Conservation (phyloP, 2,113 vertebrate species). For the Melospiza georgiana region DNA sequence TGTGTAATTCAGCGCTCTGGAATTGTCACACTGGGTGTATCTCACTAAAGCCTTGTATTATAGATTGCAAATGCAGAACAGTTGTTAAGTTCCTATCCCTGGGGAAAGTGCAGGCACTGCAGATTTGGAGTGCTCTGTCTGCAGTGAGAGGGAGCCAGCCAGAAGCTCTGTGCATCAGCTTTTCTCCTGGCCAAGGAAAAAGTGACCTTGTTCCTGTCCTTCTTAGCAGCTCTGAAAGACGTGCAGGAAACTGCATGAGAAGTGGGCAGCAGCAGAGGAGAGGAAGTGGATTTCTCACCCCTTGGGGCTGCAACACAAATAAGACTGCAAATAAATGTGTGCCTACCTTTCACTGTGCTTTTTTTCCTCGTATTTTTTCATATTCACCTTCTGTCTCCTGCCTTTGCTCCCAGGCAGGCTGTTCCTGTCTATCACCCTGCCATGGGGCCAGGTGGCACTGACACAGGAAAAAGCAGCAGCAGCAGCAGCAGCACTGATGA, state of each 20-base stretch:
- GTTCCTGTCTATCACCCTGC: background rate
- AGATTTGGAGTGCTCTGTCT: background rate
- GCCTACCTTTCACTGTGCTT: background rate
- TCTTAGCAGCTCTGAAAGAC: background rate
- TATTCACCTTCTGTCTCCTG: background rate
- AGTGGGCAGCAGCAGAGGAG: background rate
- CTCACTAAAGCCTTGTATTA: background rate
- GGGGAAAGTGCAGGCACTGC: background rate
- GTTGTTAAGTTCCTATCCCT: background rate
- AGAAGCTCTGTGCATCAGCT: conserved; percentile 4
- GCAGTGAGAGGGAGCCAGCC: background rate
- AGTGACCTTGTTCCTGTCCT: background rate
- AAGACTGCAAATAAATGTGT: background rate
- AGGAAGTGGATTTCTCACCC: background rate
- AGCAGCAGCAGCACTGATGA: background rate
- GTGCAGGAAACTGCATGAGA: background rate
- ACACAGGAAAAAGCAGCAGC: background rate
- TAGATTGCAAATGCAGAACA: conserved; percentile 24
- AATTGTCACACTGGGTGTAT: background rate
- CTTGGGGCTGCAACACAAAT: background rate
- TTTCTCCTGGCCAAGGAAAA: background rate
- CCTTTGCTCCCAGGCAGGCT: background rate
- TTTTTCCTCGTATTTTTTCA: accelerated
- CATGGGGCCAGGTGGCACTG: background rate
- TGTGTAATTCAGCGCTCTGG: background rate